phyloP scores from a whole-genome alignment of 2,797 vertebrate species.

The Micropoecilia bifurca region DNA sequence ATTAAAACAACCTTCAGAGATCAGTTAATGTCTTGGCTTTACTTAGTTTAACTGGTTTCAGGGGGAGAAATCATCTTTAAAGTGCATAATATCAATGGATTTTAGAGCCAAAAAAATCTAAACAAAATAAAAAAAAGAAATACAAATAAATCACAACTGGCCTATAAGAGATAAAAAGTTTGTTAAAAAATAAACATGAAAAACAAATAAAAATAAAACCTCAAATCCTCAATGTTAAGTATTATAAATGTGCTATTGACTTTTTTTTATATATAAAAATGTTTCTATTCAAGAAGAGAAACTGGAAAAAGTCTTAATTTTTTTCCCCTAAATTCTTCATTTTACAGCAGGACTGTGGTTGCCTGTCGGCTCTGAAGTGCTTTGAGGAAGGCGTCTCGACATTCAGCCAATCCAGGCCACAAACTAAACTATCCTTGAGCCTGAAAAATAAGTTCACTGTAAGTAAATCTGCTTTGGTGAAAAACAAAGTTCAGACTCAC shows the following conservation, averaged over 20 bases:
- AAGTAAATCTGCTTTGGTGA: conserved; percentile 38
- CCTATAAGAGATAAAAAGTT: not conserved
- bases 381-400: conserved; percentile 29
- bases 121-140: not conserved
- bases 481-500: not conserved
- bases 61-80: not conserved
- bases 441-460: conserved; percentile 30
- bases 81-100: not conserved
- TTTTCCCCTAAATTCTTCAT: conserved; percentile 2
- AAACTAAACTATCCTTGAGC: conserved; percentile 24
- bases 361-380: conserved; percentile 63
- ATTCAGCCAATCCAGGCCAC: not conserved
- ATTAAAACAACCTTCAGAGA: not conserved
- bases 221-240: not conserved
- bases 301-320: not conserved
- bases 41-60: not conserved
- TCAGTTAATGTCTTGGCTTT: not conserved
- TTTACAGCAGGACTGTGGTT: conserved; percentile 76
- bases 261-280: not conserved
- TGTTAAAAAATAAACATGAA: not conserved
- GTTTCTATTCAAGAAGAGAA: not conserved
- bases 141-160: not conserved
- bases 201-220: not conserved
- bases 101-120: not conserved
- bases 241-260: not conserved